Evolutionary conservation across 2,888 invertebrate species (phyloP).

Genomic region (Sminthurinus aureus): DNA sequence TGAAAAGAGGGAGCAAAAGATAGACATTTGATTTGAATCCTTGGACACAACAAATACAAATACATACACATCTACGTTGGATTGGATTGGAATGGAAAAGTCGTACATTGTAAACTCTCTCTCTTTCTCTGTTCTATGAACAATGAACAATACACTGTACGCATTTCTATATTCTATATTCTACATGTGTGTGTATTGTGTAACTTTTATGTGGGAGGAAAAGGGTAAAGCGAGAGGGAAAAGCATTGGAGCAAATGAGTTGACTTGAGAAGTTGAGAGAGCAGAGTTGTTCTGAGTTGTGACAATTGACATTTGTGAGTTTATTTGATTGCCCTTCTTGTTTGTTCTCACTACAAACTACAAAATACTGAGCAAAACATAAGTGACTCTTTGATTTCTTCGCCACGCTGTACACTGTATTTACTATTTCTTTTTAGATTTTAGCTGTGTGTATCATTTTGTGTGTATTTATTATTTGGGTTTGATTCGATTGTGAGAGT

Average conservation of each 20-base stretch:
- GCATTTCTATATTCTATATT: background rate
- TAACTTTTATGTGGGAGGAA: background rate
- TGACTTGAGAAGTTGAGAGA: background rate
- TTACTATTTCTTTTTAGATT: background rate
- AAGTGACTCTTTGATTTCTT: slow-evolving; percentile 33
- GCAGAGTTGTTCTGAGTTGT: too few species aligned
- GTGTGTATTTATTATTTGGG: too few species aligned
- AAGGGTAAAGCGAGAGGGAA: background rate
- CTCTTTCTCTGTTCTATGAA: too few species aligned
- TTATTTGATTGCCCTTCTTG: slow-evolving; percentile 39
- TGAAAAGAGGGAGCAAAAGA: background rate
- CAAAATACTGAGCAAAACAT: background rate
- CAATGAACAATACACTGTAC: too few species aligned
- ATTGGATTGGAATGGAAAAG: background rate
- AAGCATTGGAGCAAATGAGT: background rate
- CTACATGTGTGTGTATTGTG: background rate
- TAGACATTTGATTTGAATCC: background rate
- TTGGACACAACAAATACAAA: background rate
- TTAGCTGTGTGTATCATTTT: background rate
- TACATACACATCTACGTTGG: background rate
- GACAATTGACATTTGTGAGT: slow-evolving; percentile 2
- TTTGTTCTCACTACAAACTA: slow-evolving; percentile 25
- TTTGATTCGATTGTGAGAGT: slow-evolving; percentile 1
- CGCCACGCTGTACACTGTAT: background rate
- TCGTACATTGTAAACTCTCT: too few species aligned